These are phyloP conservation scores for Heteronetta atricapilla DNA, from an alignment of 2,113 vertebrate genomes.

Conservation along the genomic window DNA sequence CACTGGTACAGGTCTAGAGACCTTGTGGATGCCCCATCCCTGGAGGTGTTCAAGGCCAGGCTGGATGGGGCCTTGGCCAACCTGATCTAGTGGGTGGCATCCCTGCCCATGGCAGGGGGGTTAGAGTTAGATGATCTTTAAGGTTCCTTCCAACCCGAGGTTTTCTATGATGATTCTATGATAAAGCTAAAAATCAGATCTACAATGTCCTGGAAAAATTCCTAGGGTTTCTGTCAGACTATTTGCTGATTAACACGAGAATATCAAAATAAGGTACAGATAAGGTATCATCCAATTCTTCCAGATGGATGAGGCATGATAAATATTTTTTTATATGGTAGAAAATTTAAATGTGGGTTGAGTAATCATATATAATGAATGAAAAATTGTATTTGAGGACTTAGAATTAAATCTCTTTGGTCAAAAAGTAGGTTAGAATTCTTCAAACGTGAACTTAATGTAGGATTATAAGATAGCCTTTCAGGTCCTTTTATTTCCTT, in stretches of 20 bases:
- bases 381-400: neutral
- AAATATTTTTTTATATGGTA: neutral
- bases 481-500: neutral
- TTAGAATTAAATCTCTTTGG: neutral
- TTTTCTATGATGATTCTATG: too few species aligned
- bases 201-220: neutral
- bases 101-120: too few species aligned
- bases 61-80: too few species aligned
- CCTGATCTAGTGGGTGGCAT: too few species aligned
- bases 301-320: neutral
- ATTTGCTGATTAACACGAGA: neutral
- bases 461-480: neutral
- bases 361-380: neutral
- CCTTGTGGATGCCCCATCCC: too few species aligned
- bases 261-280: neutral
- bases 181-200: neutral
- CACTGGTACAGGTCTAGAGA: too few species aligned
- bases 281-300: neutral
- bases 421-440: neutral
- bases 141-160: too few species aligned
- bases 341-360: neutral
- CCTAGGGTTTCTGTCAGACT: neutral
- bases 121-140: too few species aligned
- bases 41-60: too few species aligned
- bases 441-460: neutral